Conservation (phyloP, 2,888 invertebrate species). For the Agrotis exclamationis region DNA sequence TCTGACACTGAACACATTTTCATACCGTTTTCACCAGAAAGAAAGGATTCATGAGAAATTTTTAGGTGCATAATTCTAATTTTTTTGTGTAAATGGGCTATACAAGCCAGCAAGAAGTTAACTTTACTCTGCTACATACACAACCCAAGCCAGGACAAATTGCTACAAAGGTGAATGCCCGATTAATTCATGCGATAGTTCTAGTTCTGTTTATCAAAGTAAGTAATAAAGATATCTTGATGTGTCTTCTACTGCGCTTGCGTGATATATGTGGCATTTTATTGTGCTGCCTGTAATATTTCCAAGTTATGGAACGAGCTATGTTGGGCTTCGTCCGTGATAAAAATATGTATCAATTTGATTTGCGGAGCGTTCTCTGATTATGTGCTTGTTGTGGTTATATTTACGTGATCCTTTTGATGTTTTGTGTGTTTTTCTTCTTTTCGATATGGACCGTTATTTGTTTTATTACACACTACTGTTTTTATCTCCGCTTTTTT, state of each 20-base stretch:
- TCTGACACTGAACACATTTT: constrained; percentile 46
- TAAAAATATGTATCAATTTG: constrained; percentile 39
- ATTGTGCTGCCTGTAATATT: constrained; percentile 52
- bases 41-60: too few relatives aligned
- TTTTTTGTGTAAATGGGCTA: too few relatives aligned
- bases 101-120: too few relatives aligned
- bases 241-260: constrained; percentile 69
- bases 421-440: constrained; percentile 1
- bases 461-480: not conserved
- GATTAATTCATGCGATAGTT: constrained; percentile 83
- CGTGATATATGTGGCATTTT: constrained; percentile 67
- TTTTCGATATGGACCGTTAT: not conserved
- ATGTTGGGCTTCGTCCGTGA: constrained; percentile 15
- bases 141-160: too few relatives aligned
- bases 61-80: too few relatives aligned
- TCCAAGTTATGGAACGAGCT: constrained; percentile 47
- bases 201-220: constrained; percentile 82
- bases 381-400: constrained; percentile 25
- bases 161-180: constrained; percentile 75
- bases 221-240: constrained; percentile 84
- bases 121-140: too few relatives aligned
- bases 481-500: not conserved
- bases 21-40: too few relatives aligned
- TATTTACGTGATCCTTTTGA: constrained; percentile 14
- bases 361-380: constrained; percentile 15